Evolutionary conservation across 2,113 vertebrate genomes (phyloP).

Genomic region (Anhinga anhinga): DNA sequence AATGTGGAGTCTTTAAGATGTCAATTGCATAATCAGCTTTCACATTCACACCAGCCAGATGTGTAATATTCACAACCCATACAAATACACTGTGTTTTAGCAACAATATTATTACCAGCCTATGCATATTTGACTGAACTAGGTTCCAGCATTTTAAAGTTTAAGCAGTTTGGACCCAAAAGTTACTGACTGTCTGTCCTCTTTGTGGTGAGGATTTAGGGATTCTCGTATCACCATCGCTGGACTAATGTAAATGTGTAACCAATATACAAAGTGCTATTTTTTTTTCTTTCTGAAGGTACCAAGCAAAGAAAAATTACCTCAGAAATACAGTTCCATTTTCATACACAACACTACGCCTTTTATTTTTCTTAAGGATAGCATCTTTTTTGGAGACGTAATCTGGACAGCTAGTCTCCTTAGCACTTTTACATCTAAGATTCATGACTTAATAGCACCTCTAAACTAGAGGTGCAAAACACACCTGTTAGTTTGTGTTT

Average conservation of each 20-base stretch:
- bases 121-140: neutral
- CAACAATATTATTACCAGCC: neutral
- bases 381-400: neutral
- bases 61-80: neutral
- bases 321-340: neutral
- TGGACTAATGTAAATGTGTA: neutral
- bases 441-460: neutral
- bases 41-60: neutral
- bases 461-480: neutral
- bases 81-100: neutral
- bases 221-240: neutral
- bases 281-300: neutral
- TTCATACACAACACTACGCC: neutral
- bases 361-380: neutral
- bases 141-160: neutral
- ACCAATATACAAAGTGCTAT: neutral
- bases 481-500: neutral
- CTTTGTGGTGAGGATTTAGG: neutral
- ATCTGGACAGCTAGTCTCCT: neutral
- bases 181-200: neutral
- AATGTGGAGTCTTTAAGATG: neutral
- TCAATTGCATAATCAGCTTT: neutral
- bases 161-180: neutral
- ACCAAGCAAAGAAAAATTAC: neutral
- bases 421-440: neutral